These are phyloP conservation scores for Microcebus jonahi DNA, from an alignment of 2,113 vertebrate species.

Conservation along the genomic window DNA sequence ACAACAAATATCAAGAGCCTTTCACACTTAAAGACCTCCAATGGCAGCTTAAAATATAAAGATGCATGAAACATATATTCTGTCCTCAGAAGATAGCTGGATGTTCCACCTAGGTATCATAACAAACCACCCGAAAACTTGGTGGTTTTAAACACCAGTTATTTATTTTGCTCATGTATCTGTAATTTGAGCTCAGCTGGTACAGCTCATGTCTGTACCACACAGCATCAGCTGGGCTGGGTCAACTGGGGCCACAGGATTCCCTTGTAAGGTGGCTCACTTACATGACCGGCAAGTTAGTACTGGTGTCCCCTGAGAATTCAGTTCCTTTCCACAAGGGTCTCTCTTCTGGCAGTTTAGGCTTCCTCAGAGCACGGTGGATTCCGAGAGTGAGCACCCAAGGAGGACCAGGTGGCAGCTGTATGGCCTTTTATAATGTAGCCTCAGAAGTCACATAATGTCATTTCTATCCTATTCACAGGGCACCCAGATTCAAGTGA, in stretches of 20 bases:
- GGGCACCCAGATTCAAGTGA: not conserved
- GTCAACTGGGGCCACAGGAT: not conserved
- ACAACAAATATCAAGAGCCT: not conserved
- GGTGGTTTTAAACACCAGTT: not conserved
- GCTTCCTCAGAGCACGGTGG: not conserved
- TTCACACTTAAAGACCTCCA: not conserved
- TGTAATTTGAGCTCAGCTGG: not conserved
- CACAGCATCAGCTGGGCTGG: no score
- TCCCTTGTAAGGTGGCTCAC: not conserved
- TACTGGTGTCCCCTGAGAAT: not conserved
- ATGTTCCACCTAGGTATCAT: not conserved
- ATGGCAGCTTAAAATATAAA: not conserved
- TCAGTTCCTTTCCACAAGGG: not conserved
- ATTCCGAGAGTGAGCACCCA: not conserved
- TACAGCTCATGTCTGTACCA: not conserved
- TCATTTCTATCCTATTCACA: not conserved
- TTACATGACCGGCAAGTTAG: not conserved
- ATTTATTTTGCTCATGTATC: not conserved
- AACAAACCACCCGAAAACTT: not conserved
- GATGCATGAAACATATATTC: not conserved
- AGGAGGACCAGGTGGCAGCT: not conserved
- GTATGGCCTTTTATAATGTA: not conserved
- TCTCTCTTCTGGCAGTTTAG: not conserved
- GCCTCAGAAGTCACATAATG: not conserved
- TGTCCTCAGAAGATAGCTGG: not conserved